Conservation (phyloP, 2,888 invertebrate species). For the Ophion obscuratus region DNA sequence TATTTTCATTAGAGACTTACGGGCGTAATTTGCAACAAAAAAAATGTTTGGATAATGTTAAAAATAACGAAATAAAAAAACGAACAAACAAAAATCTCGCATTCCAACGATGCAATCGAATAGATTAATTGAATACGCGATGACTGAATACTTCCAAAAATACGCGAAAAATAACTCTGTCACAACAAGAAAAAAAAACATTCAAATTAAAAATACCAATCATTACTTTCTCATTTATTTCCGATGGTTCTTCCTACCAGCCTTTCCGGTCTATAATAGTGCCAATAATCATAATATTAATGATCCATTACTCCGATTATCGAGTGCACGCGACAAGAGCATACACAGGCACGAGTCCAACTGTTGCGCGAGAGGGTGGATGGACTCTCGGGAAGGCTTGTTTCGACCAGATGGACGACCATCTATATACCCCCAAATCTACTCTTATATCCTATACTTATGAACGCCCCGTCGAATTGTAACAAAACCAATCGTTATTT, state of each 20-base stretch:
- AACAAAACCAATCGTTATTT: conserved; percentile 28
- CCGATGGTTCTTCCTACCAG: neutral
- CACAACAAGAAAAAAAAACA: neutral
- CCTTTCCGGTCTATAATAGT: neutral
- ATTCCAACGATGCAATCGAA: too few relatives aligned
- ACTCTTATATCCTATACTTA: neutral
- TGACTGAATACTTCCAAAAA: neutral
- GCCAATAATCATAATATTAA: neutral
- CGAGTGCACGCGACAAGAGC: neutral
- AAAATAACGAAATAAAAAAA: too few relatives aligned
- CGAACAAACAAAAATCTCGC: too few relatives aligned
- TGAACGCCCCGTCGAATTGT: conserved; percentile 27
- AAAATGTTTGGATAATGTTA: too few relatives aligned
- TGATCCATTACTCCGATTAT: neutral
- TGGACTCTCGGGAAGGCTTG: neutral
- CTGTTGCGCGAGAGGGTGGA: neutral
- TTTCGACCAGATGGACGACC: conserved; percentile 39
- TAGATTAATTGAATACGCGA: neutral
- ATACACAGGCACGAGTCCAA: neutral
- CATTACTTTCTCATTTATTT: neutral
- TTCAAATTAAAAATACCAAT: neutral
- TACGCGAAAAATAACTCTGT: too few relatives aligned
- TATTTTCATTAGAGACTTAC: too few relatives aligned
- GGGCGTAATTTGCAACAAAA: too few relatives aligned
- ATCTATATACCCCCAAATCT: neutral